Percentiles rank a stretch among this genome's conserved stretches.
These are phyloP conservation scores for Norana najaformis DNA, from an alignment of 2,888 invertebrate species.

Conservation along the genomic window DNA sequence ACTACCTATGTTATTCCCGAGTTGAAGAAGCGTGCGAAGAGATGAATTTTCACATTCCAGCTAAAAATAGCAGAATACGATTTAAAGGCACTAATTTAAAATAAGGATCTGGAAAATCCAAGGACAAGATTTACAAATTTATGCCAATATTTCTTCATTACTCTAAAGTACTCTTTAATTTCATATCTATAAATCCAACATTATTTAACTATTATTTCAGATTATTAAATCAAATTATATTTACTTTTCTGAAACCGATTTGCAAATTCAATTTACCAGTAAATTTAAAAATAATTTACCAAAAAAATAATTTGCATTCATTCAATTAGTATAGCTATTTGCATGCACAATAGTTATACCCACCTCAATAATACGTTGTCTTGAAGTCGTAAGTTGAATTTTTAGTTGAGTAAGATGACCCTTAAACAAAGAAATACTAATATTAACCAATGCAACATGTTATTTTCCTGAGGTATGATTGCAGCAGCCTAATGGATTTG, in stretches of 20 bases:
- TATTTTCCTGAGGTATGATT: background rate
- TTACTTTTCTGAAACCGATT: background rate
- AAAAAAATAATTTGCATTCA: no score
- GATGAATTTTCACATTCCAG: background rate
- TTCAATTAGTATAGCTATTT: background rate
- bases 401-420: slow-evolving; percentile 5
- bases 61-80: background rate
- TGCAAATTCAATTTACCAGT: background rate
- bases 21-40: background rate
- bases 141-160: background rate
- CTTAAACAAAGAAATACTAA: background rate
- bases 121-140: background rate
- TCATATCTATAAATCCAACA: background rate
- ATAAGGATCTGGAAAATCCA: no score
- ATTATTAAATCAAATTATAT: background rate
- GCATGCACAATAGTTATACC: background rate
- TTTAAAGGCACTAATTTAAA: background rate
- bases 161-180: background rate
- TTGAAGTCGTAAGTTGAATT: background rate
- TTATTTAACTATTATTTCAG: background rate
- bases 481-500: background rate
- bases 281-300: background rate
- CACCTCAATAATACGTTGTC: background rate
- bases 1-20: background rate
- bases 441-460: background rate